Percentiles rank a stretch among this genome's conserved stretches.
Conservation (phyloP, 92 coral and sea anemone genomes). For the Paramuricea clavata region DNA sequence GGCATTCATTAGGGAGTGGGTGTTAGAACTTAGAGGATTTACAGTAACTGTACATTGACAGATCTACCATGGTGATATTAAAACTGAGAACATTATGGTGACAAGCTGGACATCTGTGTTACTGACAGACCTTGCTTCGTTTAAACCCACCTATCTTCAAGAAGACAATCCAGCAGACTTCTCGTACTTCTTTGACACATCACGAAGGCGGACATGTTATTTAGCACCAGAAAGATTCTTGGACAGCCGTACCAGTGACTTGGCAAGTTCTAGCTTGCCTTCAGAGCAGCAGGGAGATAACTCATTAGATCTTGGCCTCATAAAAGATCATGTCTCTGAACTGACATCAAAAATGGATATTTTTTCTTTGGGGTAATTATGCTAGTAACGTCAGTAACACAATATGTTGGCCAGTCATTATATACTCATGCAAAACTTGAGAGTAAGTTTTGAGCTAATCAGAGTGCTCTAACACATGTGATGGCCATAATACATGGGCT, state of each 20-base stretch:
- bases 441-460: too few relatives aligned
- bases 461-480: too few relatives aligned
- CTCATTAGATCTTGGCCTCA: slow-evolving; percentile 89
- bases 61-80: slow-evolving; percentile 99
- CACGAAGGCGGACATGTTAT: slow-evolving; percentile 95
- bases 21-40: too few relatives aligned
- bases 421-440: too few relatives aligned
- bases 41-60: background rate
- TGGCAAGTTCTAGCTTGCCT: slow-evolving; percentile 44
- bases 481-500: too few relatives aligned
- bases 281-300: slow-evolving; percentile 46
- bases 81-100: slow-evolving; percentile 96
- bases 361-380: slow-evolving; percentile 89
- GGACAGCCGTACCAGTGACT: slow-evolving; percentile 54
- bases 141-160: slow-evolving; percentile 88
- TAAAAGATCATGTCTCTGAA: slow-evolving; percentile 79
- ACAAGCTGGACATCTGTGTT: slow-evolving; percentile 98
- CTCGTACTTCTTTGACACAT: slow-evolving; percentile 96
- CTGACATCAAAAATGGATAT: slow-evolving; percentile 95
- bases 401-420: too few relatives aligned
- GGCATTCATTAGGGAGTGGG: too few relatives aligned
- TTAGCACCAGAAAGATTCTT: slow-evolving; percentile 95
- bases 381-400: background rate
- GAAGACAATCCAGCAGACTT: slow-evolving; percentile 99
- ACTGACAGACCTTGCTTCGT: slow-evolving; percentile 91